Percentiles rank a stretch among this genome's conserved stretches.
Evolutionary conservation across 2,113 vertebrate genomes (phyloP).

Genomic region (Otolemur garnettii): DNA sequence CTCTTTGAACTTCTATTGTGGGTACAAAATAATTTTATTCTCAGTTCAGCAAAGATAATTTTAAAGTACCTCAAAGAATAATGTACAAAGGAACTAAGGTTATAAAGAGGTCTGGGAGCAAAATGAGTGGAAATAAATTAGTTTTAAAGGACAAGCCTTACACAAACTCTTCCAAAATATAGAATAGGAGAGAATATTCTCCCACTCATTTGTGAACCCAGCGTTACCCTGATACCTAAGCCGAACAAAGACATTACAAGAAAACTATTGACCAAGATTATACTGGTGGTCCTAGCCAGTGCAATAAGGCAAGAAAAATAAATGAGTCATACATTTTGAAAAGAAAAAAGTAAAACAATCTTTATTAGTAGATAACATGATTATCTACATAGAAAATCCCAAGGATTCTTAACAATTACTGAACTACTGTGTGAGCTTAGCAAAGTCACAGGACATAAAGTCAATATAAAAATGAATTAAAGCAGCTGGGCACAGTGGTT

Average conservation of each 20-base stretch:
- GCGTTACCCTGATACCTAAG: background rate
- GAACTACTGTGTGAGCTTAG: background rate
- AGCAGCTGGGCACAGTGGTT: background rate
- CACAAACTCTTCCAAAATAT: conserved; percentile 4
- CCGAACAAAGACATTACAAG: background rate
- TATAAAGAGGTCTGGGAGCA: background rate
- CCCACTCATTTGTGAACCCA: background rate
- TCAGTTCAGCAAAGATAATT: conserved; percentile 13
- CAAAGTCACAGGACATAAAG: conserved; percentile 15
- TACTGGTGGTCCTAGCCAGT: background rate
- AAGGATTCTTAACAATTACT: conserved; percentile 20
- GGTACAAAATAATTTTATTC: conserved; percentile 20
- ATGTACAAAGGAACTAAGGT: background rate
- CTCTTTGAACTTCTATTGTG: background rate
- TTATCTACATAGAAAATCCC: conserved; percentile 8
- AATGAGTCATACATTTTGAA: background rate
- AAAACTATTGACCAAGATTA: conserved; percentile 15
- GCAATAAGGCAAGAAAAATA: conserved; percentile 8
- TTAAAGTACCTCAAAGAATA: conserved; percentile 18
- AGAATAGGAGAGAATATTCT: background rate
- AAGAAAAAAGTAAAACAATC: conserved; percentile 22
- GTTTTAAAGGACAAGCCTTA: background rate
- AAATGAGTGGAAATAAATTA: conserved; percentile 30
- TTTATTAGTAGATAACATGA: background rate
- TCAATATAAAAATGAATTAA: conserved; percentile 42